These are phyloP conservation scores for Sylvia borin DNA, from an alignment of 2,797 vertebrate species.

Conservation along the genomic window DNA sequence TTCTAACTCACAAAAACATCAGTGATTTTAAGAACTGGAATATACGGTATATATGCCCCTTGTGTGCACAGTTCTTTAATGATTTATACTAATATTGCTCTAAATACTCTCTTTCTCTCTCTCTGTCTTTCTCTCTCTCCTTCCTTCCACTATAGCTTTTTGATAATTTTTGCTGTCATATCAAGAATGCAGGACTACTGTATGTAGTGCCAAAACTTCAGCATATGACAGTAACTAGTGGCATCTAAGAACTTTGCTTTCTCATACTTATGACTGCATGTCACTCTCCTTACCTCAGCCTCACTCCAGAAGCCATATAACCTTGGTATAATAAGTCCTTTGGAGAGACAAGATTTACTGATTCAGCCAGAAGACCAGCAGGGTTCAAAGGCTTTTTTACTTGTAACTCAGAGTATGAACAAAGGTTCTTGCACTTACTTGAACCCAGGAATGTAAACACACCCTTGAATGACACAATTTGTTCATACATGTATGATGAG, in stretches of 20 bases:
- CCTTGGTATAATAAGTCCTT: not conserved
- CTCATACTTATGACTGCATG: not conserved
- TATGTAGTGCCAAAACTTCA: not conserved
- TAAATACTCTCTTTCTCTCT: fast-evolving
- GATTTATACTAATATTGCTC: not conserved
- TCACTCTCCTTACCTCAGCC: not conserved
- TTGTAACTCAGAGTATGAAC: not conserved
- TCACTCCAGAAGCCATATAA: not conserved
- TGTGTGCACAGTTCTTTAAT: not conserved
- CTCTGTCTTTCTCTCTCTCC: fast-evolving
- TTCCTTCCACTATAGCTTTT: no score
- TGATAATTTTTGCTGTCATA: not conserved
- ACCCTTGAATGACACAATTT: not conserved
- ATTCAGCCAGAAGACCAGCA: not conserved
- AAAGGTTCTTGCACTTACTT: not conserved
- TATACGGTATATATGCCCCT: not conserved
- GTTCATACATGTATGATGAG: not conserved
- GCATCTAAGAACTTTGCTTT: not conserved
- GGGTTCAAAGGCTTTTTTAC: not conserved
- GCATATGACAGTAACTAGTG: not conserved
- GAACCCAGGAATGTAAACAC: not conserved
- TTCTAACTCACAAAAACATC: not conserved
- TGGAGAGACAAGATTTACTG: not conserved
- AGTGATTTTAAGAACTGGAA: not conserved
- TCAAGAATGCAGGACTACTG: not conserved